A percentile compares a stretch with the other conserved stretches of the same genome.
Evolutionary conservation across 2,797 vertebrate species (phyloP).

Genomic region (Pitangus sulphuratus): DNA sequence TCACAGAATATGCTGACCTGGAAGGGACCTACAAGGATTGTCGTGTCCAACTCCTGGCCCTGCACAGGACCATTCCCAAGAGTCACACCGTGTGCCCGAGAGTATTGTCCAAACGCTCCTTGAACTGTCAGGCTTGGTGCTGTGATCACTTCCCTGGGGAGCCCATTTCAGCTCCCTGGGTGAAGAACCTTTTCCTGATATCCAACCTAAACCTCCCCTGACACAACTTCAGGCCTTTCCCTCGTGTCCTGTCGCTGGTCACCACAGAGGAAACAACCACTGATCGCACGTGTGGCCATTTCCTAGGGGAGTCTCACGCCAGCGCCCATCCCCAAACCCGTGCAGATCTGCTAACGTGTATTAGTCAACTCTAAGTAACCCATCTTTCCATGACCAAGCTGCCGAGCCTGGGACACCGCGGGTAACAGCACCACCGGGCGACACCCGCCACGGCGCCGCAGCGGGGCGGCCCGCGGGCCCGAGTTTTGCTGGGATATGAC

Average conservation of each 20-base stretch:
- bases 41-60: neutral
- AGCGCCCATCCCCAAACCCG: fast-evolving
- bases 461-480: no score
- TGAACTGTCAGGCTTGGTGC: neutral
- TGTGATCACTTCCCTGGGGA: neutral
- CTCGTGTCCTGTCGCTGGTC: neutral
- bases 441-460: neutral
- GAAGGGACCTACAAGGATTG: neutral
- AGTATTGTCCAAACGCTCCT: neutral
- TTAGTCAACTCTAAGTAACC: neutral
- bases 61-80: neutral
- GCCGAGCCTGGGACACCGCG: no score
- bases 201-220: neutral
- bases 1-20: neutral
- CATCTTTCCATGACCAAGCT: fast-evolving
- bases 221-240: neutral
- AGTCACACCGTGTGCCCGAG: neutral
- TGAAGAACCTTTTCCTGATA: neutral
- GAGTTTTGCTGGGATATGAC: fast-evolving
- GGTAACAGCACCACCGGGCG: neutral
- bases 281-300: fast-evolving
- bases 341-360: fast-evolving
- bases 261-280: neutral
- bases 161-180: no score
- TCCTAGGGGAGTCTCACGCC: fast-evolving